Evolutionary conservation across 2,113 vertebrate species (phyloP), one percentile per base, ranked within the genome.

Genomic region (Enhydra lutris): DNA sequence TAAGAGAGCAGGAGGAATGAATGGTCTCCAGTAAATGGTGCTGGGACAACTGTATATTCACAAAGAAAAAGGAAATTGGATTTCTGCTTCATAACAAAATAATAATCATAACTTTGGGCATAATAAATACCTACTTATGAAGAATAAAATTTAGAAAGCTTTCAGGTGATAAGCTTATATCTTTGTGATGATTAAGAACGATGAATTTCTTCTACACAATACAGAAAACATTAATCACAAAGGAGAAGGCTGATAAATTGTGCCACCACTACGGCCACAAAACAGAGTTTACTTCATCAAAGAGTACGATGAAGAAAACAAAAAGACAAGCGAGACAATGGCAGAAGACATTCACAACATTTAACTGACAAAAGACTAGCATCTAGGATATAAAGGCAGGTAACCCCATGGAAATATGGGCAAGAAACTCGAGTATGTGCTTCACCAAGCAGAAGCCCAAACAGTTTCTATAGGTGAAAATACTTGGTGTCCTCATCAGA

Each of bases 341-440:
- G 57, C 84, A 15, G 34, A 36, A 47, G 55, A 14, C 0, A 1
- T 18, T 73, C 24, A 3, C 63, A 7, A 14, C 76, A 3, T 20
- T 1, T 18, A 4, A n/a, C 15, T 9, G 74, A 29, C 13, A 0
- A 8, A 18, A 4, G 24, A 17, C 55, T 11, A 5, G 3, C 1
- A 7, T n/a, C 39, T 14, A 0, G 45, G 8, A 3, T 4, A 12
- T 7, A 10, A 29, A 65, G 47, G 23, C 67, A 31, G 91, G 7
- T 4, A 7, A 1, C 12, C 11, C 71, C 3, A 7, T 0, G 31
- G 81, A 2, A 31, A 57, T 4, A 12, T 0, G 2, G 82, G 4
- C n/a, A 0, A 29, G 69, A 6, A 10, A 21, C 39, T 3, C 3
- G 39, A 12, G 2, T 0, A 4, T 0, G 3, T 6, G 0, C 10